phyloP scores from a whole-genome alignment of 2,797 vertebrate genomes.

The Intellagama lesueurii region DNA sequence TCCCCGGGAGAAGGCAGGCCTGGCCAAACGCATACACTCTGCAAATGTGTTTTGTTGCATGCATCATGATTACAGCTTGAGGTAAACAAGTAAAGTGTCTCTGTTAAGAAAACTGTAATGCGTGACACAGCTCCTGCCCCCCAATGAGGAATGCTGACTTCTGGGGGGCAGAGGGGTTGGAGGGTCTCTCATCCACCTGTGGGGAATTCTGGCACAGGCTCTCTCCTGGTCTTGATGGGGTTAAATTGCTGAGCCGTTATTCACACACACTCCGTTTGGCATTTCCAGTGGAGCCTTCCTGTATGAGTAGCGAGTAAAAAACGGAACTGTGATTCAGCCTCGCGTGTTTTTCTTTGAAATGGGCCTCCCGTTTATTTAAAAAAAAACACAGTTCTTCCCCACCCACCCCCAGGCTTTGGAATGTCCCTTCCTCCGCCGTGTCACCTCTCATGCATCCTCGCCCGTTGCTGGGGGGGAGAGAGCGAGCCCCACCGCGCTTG shows the following conservation, averaged over 20 bases:
- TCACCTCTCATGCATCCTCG: background rate
- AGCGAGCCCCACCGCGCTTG: background rate
- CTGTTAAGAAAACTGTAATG: background rate
- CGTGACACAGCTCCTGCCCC: background rate
- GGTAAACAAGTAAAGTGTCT: too few species aligned
- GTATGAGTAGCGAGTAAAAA: constrained; percentile 27
- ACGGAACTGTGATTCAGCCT: constrained; percentile 57
- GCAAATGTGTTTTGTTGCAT: background rate
- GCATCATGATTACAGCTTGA: background rate
- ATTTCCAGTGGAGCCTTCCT: constrained; percentile 66
- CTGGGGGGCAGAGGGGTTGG: background rate
- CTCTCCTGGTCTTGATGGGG: background rate
- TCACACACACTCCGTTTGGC: constrained; percentile 49
- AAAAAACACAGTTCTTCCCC: background rate
- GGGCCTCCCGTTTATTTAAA: background rate
- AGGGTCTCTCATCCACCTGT: background rate
- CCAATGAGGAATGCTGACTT: background rate
- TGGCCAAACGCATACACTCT: background rate
- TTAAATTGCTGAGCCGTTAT: constrained; percentile 53
- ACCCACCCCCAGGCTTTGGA: background rate
- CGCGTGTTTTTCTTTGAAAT: constrained; percentile 65
- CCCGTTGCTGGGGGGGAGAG: background rate
- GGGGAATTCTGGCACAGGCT: background rate
- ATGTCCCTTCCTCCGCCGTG: background rate
- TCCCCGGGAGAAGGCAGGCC: background rate